These are phyloP conservation scores for Acomys russatus DNA, from an alignment of 2,797 vertebrate species.

Conservation along the genomic window DNA sequence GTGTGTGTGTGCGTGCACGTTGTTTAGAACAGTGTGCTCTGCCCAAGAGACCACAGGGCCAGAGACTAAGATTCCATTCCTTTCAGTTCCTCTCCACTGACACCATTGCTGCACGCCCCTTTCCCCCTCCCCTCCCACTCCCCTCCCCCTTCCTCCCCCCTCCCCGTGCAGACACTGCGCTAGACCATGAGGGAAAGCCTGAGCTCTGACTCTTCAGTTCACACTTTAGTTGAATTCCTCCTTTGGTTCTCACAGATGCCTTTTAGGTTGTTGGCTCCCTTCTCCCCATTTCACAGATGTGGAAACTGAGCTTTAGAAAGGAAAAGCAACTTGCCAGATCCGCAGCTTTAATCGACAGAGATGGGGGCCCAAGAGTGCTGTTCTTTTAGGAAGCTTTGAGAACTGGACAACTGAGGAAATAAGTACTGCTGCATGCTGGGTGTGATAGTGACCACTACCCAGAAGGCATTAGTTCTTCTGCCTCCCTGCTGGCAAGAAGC, in stretches of 20 bases:
- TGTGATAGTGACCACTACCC: background rate
- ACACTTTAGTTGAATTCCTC: background rate
- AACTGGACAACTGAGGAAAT: background rate
- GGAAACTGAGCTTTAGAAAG: constrained; percentile 25
- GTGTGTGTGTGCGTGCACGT: background rate
- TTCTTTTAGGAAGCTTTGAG: background rate
- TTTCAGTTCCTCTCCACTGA: background rate
- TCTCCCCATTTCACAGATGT: constrained; percentile 1
- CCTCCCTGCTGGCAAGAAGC: background rate
- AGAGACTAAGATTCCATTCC: accelerated
- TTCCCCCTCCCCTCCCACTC: background rate
- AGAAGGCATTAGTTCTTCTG: background rate
- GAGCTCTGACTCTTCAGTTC: background rate
- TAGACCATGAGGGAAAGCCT: background rate
- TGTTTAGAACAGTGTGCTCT: background rate
- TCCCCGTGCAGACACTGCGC: background rate
- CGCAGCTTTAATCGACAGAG: background rate
- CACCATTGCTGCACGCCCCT: background rate
- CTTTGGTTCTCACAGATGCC: background rate
- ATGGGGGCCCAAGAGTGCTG: background rate
- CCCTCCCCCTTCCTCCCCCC: too few species aligned
- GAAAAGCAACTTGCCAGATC: background rate
- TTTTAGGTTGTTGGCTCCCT: background rate
- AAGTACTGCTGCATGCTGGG: background rate
- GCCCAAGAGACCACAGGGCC: background rate